A percentile compares a stretch with the other conserved stretches of the same genome.
These are phyloP conservation scores for Tryphoninae sp. DNA, from an alignment of 2,888 invertebrate genomes.

Conservation along the genomic window DNA sequence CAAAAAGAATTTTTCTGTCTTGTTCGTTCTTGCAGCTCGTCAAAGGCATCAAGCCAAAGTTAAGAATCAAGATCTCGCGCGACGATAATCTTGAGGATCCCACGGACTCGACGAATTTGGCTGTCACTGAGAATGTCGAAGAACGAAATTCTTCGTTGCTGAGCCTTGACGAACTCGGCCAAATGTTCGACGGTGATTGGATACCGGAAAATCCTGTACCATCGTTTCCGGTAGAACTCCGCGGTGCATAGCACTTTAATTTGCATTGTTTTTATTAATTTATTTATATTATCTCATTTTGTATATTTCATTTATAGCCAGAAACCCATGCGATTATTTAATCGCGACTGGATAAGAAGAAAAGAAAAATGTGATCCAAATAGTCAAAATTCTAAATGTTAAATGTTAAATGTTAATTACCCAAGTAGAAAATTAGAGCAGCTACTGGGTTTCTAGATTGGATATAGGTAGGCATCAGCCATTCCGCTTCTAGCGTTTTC, in stretches of 20 bases:
- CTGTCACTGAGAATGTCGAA: background rate
- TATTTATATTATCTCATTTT: background rate
- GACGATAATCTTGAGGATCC: slow-evolving; percentile 59
- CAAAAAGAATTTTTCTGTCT: background rate
- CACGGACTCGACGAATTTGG: background rate
- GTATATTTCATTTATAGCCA: background rate
- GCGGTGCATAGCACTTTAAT: slow-evolving; percentile 39
- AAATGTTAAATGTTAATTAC: too few species aligned
- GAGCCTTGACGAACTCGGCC: slow-evolving; percentile 35
- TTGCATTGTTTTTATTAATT: slow-evolving; percentile 1
- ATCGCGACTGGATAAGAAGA: background rate
- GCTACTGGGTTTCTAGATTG: too few species aligned
- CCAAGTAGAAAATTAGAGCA: too few species aligned
- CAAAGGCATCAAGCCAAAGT: slow-evolving; percentile 65
- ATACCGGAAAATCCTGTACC: slow-evolving; percentile 45
- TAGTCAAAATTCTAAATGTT: too few species aligned
- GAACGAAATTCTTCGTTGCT: slow-evolving; percentile 8
- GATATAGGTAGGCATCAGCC: too few species aligned
- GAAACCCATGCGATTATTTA: background rate
- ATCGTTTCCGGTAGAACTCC: slow-evolving; percentile 52
- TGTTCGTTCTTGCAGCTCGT: slow-evolving; percentile 61
- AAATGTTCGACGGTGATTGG: slow-evolving; percentile 36
- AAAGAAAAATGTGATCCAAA: background rate
- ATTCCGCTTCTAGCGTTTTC: too few species aligned
- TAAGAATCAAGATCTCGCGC: slow-evolving; percentile 72